Evolutionary conservation across 2,888 invertebrate genomes (phyloP), one percentile per base, ranked within the genome.

Genomic region (Spodoptera exigua): DNA sequence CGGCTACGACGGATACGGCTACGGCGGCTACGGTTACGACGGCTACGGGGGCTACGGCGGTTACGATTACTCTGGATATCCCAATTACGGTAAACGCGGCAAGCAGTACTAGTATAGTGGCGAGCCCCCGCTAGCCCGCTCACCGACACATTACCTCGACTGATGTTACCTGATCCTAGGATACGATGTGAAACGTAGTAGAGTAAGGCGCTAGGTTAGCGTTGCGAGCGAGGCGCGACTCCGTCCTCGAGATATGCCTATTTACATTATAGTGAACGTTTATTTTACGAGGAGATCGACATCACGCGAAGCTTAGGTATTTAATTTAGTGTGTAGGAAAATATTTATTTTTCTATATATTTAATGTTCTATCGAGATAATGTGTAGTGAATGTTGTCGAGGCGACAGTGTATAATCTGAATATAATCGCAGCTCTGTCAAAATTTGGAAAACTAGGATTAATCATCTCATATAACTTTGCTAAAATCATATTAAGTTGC

Each of bases 41-140:
- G 96, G 96, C 84, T 96, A 96, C 91, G 96, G 96, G 83, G 96
- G 96, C 84, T 97, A 97, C 93, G 96, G 97, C 87, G 96, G 97
- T 88, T 97, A 97, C 93, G 96, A 96, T 94, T 96, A 96, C 95
- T 96, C 96, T 89, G 96, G 96, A 95, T 97, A 97, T 94, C 96
- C 96, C 94, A 96, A 96, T 95, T 97, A 97, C 95, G 97, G 97
- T 96, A 97, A 93, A 94, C 93, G 93, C 89, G 93, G 93, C 90
- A 94, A 94, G 92, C 93, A 93, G 91, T 89, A 92, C 88, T 93
- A 93, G 88, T 85, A 78, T 73, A 73, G 81, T 78, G 84, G 88
- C 82, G 80, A 82, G 86, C 86, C 84, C 75, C 81, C 85, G 89
- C 87, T 82, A 83, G 87, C 88, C 89, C 88, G 91, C 92, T 90